Conservation (phyloP, 2,113 vertebrate species). For the Cryptotis parvus region DNA sequence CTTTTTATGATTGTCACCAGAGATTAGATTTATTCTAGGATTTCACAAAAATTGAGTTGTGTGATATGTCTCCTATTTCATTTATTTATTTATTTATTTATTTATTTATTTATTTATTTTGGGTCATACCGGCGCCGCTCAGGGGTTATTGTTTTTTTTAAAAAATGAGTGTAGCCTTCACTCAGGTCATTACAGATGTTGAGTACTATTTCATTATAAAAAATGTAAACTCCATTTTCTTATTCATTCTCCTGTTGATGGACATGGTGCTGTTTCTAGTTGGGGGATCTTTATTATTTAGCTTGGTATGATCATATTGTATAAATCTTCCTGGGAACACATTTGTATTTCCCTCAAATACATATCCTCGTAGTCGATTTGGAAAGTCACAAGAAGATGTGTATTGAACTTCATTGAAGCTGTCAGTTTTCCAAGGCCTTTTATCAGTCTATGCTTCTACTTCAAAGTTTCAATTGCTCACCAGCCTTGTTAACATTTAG, state of each 20-base stretch:
- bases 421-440: conserved; percentile 21
- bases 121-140: too few species aligned
- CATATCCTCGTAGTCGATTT: conserved; percentile 22
- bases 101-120: too few species aligned
- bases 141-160: too few species aligned
- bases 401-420: too few species aligned
- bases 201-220: conserved; percentile 20
- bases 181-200: neutral
- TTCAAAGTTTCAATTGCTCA: conserved; percentile 29
- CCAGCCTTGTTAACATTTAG: neutral
- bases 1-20: conserved; percentile 30
- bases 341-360: conserved; percentile 34
- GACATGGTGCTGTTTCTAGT: conserved; percentile 4
- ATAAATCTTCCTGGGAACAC: conserved; percentile 47
- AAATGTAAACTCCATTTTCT: neutral
- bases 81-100: too few species aligned
- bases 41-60: conserved; percentile 49
- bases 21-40: conserved; percentile 39
- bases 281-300: conserved; percentile 11
- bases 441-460: neutral
- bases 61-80: neutral
- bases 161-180: conserved; percentile 20
- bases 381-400: conserved; percentile 16
- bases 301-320: conserved; percentile 14
- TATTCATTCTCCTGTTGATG: neutral